Percentiles rank a stretch among this genome's conserved stretches.
These are phyloP conservation scores for Phaenicophaeus curvirostris DNA, from an alignment of 2,797 vertebrate species.

Conservation along the genomic window DNA sequence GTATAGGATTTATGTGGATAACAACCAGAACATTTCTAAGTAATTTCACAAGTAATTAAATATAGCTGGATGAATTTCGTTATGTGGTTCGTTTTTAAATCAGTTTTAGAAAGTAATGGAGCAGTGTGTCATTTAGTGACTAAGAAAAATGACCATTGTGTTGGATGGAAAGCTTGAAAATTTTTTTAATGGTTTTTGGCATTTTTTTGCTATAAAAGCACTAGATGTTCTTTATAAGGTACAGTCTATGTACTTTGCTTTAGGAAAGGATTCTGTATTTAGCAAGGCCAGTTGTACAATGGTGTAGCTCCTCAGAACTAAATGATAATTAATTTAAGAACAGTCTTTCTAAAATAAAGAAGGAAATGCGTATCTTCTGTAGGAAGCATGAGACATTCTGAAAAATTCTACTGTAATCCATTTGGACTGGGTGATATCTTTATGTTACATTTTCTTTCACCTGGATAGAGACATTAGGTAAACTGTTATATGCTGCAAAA, in stretches of 20 bases:
- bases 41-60: constrained; percentile 10
- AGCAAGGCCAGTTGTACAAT: not conserved
- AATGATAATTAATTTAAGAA: not conserved
- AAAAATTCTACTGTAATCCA: not conserved
- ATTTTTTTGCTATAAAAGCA: not conserved
- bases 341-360: not conserved
- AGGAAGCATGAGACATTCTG: not conserved
- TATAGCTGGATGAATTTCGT: not conserved
- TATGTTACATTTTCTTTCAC: not conserved
- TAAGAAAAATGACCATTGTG: not conserved
- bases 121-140: not conserved
- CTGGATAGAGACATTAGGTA: not conserved
- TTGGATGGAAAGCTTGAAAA: not conserved
- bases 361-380: fast-evolving
- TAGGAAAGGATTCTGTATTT: not conserved
- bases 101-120: not conserved
- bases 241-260: not conserved
- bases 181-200: too few relatives aligned
- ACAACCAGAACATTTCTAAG: not conserved
- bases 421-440: not conserved
- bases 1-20: not conserved
- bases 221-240: not conserved
- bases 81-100: not conserved
- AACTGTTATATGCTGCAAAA: not conserved
- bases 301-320: not conserved